These are phyloP conservation scores for Druon quercuslanigerum DNA, from an alignment of 1,140 invertebrate genomes.

Conservation along the genomic window DNA sequence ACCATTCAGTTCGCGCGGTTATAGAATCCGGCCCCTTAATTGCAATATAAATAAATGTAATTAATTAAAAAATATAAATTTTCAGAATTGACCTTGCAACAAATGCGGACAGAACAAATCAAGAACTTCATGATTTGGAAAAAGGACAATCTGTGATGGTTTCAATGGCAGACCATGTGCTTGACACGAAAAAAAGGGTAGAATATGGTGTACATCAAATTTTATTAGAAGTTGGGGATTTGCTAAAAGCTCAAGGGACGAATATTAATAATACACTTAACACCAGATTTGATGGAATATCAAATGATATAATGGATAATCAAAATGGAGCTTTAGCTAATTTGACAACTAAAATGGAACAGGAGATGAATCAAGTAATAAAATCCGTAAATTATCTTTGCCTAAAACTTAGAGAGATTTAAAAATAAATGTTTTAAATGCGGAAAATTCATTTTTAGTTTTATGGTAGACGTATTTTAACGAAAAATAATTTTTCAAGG, in stretches of 20 bases:
- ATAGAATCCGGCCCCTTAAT: too few relatives aligned
- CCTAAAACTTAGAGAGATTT: constrained; percentile 6
- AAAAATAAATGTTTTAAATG: too few relatives aligned
- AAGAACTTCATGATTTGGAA: constrained; percentile 76
- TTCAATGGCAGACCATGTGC: constrained; percentile 88
- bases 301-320: constrained; percentile 82
- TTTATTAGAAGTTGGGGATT: constrained; percentile 84
- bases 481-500: constrained; percentile 64
- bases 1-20: too few relatives aligned
- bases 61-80: constrained; percentile 31
- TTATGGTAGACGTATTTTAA: too few relatives aligned
- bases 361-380: constrained; percentile 84
- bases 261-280: constrained; percentile 83
- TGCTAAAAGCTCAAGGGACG: constrained; percentile 81
- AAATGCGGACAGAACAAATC: constrained; percentile 69
- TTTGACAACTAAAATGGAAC: constrained; percentile 85
- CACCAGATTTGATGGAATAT: constrained; percentile 83
- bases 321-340: constrained; percentile 85
- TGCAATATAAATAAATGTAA: neutral
- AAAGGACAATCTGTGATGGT: constrained; percentile 89
- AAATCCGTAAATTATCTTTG: constrained; percentile 26
- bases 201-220: constrained; percentile 92
- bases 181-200: constrained; percentile 88
- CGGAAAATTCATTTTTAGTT: too few relatives aligned
- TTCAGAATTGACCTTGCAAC: constrained; percentile 65